These are phyloP conservation scores for Mactra quadrangularis DNA, from an alignment of 1,140 invertebrate species.

Conservation along the genomic window DNA sequence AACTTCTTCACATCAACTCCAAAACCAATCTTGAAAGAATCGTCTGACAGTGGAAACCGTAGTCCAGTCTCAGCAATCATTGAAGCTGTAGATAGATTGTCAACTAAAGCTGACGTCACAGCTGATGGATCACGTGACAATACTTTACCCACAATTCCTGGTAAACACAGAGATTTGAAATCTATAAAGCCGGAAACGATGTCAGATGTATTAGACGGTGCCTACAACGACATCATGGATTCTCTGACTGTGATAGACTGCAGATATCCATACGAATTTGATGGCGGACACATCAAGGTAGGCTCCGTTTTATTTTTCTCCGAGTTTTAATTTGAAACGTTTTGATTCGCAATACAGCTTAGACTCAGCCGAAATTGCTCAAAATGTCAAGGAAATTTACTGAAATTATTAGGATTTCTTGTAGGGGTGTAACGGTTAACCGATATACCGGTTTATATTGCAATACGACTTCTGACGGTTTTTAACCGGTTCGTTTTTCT, in stretches of 20 bases:
- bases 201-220: conserved; percentile 65
- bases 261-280: conserved; percentile 97
- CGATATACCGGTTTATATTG: no score
- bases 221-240: conserved; percentile 67
- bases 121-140: conserved; percentile 21
- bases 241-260: conserved; percentile 82
- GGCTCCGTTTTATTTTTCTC: conserved; percentile 39
- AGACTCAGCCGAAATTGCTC: no score
- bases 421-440: no score
- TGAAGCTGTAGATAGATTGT: conserved; percentile 25
- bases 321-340: no score
- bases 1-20: no score
- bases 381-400: no score
- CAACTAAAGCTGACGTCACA: conserved; percentile 7
- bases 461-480: no score
- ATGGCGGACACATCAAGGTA: conserved; percentile 94
- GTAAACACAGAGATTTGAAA: conserved; percentile 42
- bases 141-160: conserved; percentile 30
- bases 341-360: no score
- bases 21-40: neutral
- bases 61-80: conserved; percentile 30
- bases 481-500: no score
- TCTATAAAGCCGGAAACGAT: conserved; percentile 58
- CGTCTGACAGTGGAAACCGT: no score
- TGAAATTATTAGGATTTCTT: no score